Base-by-base conservation (phyloP, 2,113 vertebrate species). In the Acanthochromis polyacanthus region DNA sequence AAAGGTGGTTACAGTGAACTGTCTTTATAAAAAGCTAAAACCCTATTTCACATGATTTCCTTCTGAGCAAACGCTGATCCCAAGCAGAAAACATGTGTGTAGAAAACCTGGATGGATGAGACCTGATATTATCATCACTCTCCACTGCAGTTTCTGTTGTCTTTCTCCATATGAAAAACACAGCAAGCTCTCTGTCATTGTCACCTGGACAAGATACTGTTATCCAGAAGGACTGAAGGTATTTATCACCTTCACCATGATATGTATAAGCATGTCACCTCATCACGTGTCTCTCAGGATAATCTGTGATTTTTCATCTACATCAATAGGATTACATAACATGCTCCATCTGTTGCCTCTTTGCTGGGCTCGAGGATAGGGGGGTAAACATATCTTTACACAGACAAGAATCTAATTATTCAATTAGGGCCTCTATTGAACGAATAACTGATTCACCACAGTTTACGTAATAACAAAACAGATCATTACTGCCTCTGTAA, bases 401-500 rank as follows among this genome's bases (percentile, higher is more conserved):
- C 67, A 69, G 76, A 72, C 78, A 67, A 80, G 72, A 84, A 86
- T 89, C 74, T 61, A 82, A 92, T 93, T 85, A 90, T 89, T 88
- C 86, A 85, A 90, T 93, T 91, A 93, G 68, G 59, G 45, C 40
- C 58, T 59, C n/a, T 84, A 88, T 83, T 88, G 84, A 88, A 81
- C 84, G 78, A 89, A 75, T 85, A 86, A 83, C 82, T 75, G 89
- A 92, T 91, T 89, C 73, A 75, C 80, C 84, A 77, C 81, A 75
- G 84, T 89, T 91, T 85, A 89, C 90, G 86, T 90, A 87, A 92
- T 78, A 88, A 82, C 78, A 85, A 85, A 60, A 66, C 65, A 51
- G 81, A 85, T 90, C 86, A 89, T 89, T 89, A 85, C 76, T 81
- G 88, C 64, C 74, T 78, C 73, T 75, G 66, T 91, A 92, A 93